phyloP scores from a whole-genome alignment of 2,888 invertebrate genomes.

The Stomorhina lunata region DNA sequence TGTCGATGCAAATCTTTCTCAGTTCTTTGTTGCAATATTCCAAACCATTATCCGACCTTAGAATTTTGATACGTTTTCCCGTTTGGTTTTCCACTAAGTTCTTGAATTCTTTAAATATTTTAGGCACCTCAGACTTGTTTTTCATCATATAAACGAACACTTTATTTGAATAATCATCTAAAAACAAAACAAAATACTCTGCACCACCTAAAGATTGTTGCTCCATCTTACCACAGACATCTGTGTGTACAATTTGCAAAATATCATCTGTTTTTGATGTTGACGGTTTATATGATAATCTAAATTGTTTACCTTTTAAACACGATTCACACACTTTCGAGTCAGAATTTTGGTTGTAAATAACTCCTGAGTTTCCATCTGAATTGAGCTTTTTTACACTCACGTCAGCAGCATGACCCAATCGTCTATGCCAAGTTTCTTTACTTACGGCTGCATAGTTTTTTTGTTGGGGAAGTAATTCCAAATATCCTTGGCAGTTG shows the following conservation, averaged over 20 bases:
- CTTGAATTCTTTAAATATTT: conserved; percentile 24
- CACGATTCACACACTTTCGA: conserved; percentile 8
- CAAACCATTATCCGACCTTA: conserved; percentile 17
- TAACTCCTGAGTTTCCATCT: not conserved
- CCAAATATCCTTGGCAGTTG: too few species aligned
- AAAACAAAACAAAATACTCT: conserved; percentile 16
- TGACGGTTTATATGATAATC: conserved; percentile 8
- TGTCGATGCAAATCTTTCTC: conserved; percentile 8
- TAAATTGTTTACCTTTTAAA: conserved; percentile 16
- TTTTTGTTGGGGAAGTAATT: not conserved
- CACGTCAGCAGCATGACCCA: conserved; percentile 20
- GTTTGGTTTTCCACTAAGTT: conserved; percentile 29
- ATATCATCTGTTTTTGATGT: conserved; percentile 13
- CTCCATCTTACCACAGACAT: conserved; percentile 29
- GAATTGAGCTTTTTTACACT: not conserved
- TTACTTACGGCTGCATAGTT: conserved; percentile 19
- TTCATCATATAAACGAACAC: conserved; percentile 30
- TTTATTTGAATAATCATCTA: conserved; percentile 25
- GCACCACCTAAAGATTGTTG: conserved; percentile 13
- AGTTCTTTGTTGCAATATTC: conserved; percentile 24
- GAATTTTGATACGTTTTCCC: conserved; percentile 12
- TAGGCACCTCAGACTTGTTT: conserved; percentile 19
- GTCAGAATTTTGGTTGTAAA: not conserved
- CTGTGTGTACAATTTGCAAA: conserved; percentile 21
- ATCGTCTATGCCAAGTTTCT: conserved; percentile 30